Conservation (phyloP, 2,113 vertebrate genomes). For the Vulpes ferrilata region DNA sequence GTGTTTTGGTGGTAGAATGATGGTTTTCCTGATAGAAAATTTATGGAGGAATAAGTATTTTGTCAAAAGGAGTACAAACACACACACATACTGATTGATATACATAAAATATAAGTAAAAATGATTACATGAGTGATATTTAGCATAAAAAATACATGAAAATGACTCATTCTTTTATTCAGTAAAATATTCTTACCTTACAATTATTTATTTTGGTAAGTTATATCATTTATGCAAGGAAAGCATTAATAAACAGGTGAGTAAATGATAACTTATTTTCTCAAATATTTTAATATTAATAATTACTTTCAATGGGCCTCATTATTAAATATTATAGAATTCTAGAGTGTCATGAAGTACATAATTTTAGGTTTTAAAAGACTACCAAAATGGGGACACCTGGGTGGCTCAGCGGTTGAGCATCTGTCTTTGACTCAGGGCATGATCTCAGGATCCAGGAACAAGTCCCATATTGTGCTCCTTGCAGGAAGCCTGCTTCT, state of each 20-base stretch:
- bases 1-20: not conserved
- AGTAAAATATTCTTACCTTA: not conserved
- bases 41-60: not conserved
- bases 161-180: not conserved
- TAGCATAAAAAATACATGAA: not conserved
- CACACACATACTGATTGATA: not conserved
- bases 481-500: no score
- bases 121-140: not conserved
- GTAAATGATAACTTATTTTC: not conserved
- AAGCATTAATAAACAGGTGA: not conserved
- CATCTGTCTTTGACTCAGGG: no score
- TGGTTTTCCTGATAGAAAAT: not conserved
- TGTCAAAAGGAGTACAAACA: not conserved
- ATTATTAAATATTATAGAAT: constrained; percentile 2
- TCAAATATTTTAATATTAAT: not conserved
- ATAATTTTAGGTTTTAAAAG: not conserved
- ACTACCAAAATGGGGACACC: not conserved
- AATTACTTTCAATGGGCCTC: not conserved
- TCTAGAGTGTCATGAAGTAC: not conserved
- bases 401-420: no score
- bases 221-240: not conserved
- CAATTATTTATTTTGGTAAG: not conserved
- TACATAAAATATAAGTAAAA: not conserved
- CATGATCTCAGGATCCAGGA: no score
- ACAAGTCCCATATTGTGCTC: no score